Conservation (phyloP, 2,888 invertebrate species). For the Trichopria drosophilae region DNA sequence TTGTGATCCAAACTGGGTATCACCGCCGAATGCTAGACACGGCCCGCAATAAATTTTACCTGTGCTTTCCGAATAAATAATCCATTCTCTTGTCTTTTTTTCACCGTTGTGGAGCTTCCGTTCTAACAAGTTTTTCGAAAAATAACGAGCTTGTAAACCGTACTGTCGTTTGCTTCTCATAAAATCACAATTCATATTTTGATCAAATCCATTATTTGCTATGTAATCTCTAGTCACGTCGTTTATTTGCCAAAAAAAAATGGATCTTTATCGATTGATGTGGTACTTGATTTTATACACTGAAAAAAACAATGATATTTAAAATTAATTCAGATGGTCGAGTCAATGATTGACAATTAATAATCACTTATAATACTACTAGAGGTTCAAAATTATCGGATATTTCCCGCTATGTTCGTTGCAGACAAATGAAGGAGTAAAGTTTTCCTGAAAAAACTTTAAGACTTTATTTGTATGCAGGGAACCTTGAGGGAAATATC, state of each 20-base stretch:
- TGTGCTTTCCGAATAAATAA: slow-evolving; percentile 1
- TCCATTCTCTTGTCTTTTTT: not conserved
- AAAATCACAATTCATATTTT: slow-evolving; percentile 13
- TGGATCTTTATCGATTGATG: too few species aligned
- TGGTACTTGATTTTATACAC: too few species aligned
- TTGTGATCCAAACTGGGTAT: not conserved
- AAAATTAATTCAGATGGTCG: too few species aligned
- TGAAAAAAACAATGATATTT: too few species aligned
- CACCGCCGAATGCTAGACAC: not conserved
- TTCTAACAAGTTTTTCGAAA: not conserved
- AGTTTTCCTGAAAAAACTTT: too few species aligned
- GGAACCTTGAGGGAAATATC: too few species aligned
- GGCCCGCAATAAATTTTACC: not conserved
- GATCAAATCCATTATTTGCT: slow-evolving; percentile 10
- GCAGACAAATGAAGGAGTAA: too few species aligned
- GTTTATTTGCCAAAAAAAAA: slow-evolving; percentile 4
- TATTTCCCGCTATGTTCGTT: too few species aligned
- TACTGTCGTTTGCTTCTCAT: slow-evolving; percentile 1
- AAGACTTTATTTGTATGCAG: too few species aligned
- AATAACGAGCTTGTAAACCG: not conserved
- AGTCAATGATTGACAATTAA: too few species aligned
- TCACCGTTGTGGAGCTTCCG: not conserved
- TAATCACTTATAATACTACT: too few species aligned
- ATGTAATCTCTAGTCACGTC: slow-evolving; percentile 10
- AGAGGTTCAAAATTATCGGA: too few species aligned